phyloP scores from a whole-genome alignment of 2,797 vertebrate genomes.

The Siniperca scherzeri region DNA sequence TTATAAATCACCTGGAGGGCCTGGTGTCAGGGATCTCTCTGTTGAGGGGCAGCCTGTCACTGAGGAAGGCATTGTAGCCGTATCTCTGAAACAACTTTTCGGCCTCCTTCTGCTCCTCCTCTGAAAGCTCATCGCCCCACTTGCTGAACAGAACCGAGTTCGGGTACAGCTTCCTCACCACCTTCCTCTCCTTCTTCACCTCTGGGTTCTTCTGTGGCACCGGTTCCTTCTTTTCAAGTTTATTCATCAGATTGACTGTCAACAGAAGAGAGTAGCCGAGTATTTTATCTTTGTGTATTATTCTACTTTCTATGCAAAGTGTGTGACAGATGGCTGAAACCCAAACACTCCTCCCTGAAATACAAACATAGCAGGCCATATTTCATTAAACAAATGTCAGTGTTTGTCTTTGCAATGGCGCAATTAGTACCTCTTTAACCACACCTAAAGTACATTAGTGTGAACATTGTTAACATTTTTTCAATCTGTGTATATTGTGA shows the following conservation, averaged over 20 bases:
- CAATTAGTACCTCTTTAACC: not conserved
- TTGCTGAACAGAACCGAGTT: conserved; percentile 89
- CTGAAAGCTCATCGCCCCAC: conserved; percentile 91
- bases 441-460: too few relatives aligned
- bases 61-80: conserved; percentile 95
- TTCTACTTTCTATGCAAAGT: too few relatives aligned
- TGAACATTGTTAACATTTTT: not conserved
- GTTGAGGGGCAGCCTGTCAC: conserved; percentile 91
- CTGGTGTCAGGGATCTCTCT: conserved; percentile 90
- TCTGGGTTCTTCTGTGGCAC: not conserved
- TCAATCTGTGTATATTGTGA: too few relatives aligned
- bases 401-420: not conserved
- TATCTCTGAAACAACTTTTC: conserved; percentile 90
- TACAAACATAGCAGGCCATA: not conserved
- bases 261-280: not conserved
- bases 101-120: conserved; percentile 89
- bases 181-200: conserved; percentile 47
- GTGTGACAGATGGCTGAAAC: not conserved
- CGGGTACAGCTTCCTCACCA: conserved; percentile 86
- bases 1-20: conserved; percentile 59
- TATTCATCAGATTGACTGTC: conserved; percentile 65
- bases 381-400: not conserved
- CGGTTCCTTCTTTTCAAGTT: conserved; percentile 21
- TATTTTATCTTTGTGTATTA: not conserved
- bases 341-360: not conserved